These are phyloP conservation scores for Corella eumyota DNA, from an alignment of 23 tunicate species.

Conservation along the genomic window DNA sequence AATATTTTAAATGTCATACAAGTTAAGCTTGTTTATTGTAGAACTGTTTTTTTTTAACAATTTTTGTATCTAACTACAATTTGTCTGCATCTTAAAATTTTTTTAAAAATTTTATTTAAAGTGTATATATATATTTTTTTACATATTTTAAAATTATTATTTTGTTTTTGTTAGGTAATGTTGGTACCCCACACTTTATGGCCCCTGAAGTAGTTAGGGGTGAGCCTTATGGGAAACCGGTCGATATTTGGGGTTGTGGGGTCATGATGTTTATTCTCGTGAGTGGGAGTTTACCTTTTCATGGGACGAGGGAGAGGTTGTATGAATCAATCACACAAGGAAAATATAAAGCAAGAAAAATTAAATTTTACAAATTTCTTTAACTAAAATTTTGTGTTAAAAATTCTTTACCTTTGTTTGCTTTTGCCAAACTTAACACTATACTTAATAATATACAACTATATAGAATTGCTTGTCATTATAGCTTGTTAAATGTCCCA, in stretches of 20 bases:
- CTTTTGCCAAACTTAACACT: background rate
- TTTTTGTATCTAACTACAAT: background rate
- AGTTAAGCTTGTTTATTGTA: background rate
- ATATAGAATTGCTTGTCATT: no score
- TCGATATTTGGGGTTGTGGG: slow-evolving; percentile 98
- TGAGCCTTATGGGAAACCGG: slow-evolving; percentile 92
- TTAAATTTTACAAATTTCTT: background rate
- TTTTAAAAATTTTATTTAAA: background rate
- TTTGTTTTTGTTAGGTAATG: slow-evolving; percentile 16
- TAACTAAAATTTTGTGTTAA: background rate
- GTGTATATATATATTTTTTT: background rate
- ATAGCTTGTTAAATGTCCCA: no score
- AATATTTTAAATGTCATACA: background rate
- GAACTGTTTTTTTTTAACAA: background rate
- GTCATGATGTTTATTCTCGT: slow-evolving; percentile 87
- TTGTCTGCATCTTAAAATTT: background rate
- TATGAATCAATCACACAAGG: slow-evolving; percentile 54
- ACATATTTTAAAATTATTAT: background rate
- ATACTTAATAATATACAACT: no score
- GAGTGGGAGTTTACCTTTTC: slow-evolving; percentile 81
- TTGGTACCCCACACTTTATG: slow-evolving; percentile 87
- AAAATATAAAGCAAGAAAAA: background rate
- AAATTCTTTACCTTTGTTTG: background rate
- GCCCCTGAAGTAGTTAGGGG: slow-evolving; percentile 79
- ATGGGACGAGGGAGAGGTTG: slow-evolving; percentile 68